Base-by-base conservation (phyloP, 2,113 vertebrate genomes). In the Sporophila hypoxantha region DNA sequence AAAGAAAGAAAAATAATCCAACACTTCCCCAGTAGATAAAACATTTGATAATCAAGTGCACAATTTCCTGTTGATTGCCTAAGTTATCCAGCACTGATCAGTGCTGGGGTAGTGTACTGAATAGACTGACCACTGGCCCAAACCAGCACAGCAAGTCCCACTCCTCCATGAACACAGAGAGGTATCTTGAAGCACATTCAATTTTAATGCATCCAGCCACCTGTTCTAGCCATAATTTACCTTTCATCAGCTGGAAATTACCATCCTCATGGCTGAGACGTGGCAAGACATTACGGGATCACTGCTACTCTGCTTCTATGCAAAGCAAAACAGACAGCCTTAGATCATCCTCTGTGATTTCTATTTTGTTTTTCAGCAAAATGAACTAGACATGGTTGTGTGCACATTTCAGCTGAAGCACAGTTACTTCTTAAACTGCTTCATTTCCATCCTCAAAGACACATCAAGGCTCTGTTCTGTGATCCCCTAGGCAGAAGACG, bases 171-270 rank as follows among this genome's bases (percentile, higher is more conserved):
- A 89, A 56, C 30, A 53, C 16, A 27, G 62, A 75, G 14, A 17
- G 18, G 16, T 61, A 85, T 34, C 82, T 78, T 17, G 30, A 81
- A 92, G 66, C 41, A 75, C 13, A 27, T 53, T 73, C 0, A 0
- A 90, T 76, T 92, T 83, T 71, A 89, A 84, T 61, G 66, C 46
- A 68, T 41, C 61, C 50, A 65, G 46, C 69, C 74, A 92, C 57
- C 80, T 88, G 65, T 83, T 90, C 44, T 18, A 73, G 80, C 59
- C 66, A 49, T 30, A 73, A 90, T 73, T 76, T 55, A 76, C 83
- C 77, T 93, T 92, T 90, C 86, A 93, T 71, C 88, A 73, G 22
- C 83, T 86, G 81, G 55, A 92, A 91, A 94, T 82, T 86, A 90
- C 64, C 92, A 86, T 82, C 26, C 55, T 68, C 39, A 41, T 17